Percentiles rank a stretch among this genome's conserved stretches.
These are phyloP conservation scores for Psammodynastes pulverulentus DNA, from an alignment of 2,113 vertebrate species.

Conservation along the genomic window DNA sequence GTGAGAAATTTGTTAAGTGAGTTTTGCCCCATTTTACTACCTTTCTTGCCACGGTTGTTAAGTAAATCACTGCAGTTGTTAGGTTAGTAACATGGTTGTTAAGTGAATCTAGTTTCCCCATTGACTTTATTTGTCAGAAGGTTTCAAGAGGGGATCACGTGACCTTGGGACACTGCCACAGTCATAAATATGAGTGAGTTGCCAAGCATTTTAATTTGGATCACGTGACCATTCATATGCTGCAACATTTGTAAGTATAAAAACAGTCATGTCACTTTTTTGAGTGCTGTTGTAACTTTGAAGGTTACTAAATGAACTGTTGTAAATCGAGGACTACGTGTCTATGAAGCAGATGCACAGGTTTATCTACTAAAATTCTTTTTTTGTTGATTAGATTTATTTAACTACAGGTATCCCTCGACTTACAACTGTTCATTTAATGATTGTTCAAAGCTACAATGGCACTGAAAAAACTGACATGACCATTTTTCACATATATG, in stretches of 20 bases:
- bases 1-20: background rate
- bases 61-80: background rate
- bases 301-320: too few species aligned
- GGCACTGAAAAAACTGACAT: background rate
- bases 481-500: background rate
- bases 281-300: too few species aligned
- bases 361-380: background rate
- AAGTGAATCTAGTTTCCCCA: background rate
- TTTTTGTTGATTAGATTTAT: background rate
- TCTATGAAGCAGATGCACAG: slow-evolving; percentile 40
- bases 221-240: background rate
- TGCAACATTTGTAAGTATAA: background rate
- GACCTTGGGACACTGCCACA: background rate
- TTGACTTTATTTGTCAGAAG: background rate
- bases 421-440: background rate
- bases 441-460: background rate
- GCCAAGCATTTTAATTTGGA: background rate
- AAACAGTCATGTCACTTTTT: background rate
- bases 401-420: background rate
- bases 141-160: background rate
- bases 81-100: background rate
- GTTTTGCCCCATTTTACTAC: background rate
- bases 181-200: background rate
- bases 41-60: background rate
- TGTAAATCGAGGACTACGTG: background rate